Base-by-base conservation (phyloP, 1,140 invertebrate species). In the Drusus annulatus region DNA sequence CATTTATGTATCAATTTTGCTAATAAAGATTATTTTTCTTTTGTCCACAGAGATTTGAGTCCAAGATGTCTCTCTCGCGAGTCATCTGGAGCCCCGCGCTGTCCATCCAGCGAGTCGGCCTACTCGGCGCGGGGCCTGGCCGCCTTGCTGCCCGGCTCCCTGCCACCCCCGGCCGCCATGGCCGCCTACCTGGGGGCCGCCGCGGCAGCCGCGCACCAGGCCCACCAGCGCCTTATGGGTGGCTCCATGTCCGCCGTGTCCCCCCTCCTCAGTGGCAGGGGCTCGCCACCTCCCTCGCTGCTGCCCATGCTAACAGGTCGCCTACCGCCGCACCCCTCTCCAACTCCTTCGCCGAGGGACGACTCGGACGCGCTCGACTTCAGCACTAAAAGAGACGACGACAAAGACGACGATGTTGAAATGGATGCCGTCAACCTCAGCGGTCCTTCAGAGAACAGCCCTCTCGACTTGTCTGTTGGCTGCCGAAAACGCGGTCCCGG, bases 1-100 rank as follows among this genome's bases (percentile, higher is more conserved):
- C 0, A 45, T 8, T 45, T 45, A 13, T 45, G 1, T 13, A 0
- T 45, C 8, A 45, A 45, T 45, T 45, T 13, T 13, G 13, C 36
- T 45, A 13, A 45, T 45, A 10, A 13, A 13, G 8, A 13, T 45
- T 45, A 31, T 84, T 77, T 83, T 84, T 86, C 80, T 87, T 81
- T 89, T 90, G 90, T 88, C 92, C 93, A 19, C 92, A 96, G 94
- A 89, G 95, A 96, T 87, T 87, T 90, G 86, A 95, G 93, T 89
- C 94, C 94, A 75, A 91, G 94, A 85, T 95, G 95, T 88, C 92
- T 94, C 78, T 95, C 94, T 73, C 91, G 94, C 83, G 94, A 96
- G 85, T 96, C 95, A 65, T 91, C 93, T 74, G 92, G 92, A 45
- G 93, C 93, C 84, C 91, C 90, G 58, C 89, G 93, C 52, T 93